phyloP scores from a whole-genome alignment of 2,888 invertebrate species.

The Beris morrisii region DNA sequence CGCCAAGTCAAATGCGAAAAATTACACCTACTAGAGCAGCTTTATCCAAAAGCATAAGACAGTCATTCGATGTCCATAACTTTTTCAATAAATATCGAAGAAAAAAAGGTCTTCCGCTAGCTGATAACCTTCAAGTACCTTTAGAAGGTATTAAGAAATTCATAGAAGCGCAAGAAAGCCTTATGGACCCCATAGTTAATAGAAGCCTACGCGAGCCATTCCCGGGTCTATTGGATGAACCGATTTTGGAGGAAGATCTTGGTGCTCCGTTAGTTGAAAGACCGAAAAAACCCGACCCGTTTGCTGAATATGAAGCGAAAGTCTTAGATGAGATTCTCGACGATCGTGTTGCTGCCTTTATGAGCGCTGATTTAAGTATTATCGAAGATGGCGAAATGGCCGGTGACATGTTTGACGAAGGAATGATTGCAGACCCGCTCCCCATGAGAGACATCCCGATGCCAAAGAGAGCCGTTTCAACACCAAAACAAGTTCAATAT shows the following conservation, averaged over 20 bases:
- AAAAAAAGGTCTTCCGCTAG: conserved; percentile 12
- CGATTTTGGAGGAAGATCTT: conserved; percentile 23
- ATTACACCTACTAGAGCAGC: conserved; percentile 9
- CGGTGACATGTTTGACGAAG: conserved; percentile 10
- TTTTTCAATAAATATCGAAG: conserved; percentile 5
- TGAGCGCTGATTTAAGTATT: background rate
- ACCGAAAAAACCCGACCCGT: background rate
- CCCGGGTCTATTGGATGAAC: conserved; percentile 23
- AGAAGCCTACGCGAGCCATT: conserved; percentile 1
- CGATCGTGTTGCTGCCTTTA: background rate
- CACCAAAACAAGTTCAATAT: background rate
- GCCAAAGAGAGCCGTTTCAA: background rate
- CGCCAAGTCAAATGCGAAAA: conserved; percentile 1
- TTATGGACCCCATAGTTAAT: conserved; percentile 5
- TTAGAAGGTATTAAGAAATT: background rate
- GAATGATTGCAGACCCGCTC: conserved; percentile 3
- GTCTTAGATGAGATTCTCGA: background rate
- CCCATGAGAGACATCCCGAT: background rate
- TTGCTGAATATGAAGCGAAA: conserved; percentile 8
- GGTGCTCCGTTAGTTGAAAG: conserved; percentile 1
- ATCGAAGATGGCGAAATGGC: conserved; percentile 10
- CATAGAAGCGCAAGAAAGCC: conserved; percentile 8
- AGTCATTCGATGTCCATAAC: background rate
- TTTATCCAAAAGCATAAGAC: conserved; percentile 2
- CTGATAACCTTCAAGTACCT: background rate